Evolutionary conservation across 2,888 invertebrate species (phyloP), one percentile per base, ranked within the genome.

Genomic region (Timandra comae): DNA sequence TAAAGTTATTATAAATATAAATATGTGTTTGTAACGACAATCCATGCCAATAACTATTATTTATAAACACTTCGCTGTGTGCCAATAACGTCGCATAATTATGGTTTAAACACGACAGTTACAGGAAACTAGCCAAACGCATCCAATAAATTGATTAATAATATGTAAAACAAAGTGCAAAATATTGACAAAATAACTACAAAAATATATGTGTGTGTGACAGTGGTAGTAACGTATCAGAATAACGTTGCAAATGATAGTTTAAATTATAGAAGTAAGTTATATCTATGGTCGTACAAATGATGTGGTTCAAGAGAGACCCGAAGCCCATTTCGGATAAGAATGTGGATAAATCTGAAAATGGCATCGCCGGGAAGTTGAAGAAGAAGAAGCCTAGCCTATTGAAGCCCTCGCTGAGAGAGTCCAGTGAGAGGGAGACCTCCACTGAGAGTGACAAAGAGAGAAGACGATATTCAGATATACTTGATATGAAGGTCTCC

Each of bases 251-350:
- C n/a, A n/a, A n/a, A n/a, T n/a, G n/a, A n/a, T n/a, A n/a, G n/a
- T n/a, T n/a, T n/a, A n/a, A n/a, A n/a, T n/a, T n/a, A n/a, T n/a
- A n/a, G n/a, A n/a, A n/a, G n/a, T n/a, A n/a, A n/a, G n/a, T 16
- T 16, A 16, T 5, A 16, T 6, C 16, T 16, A 16, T 16, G 40
- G 30, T 39, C 42, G 39, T 49, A 40, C 67, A 60, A 34, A 84
- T 80, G 82, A 84, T 84, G 85, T 84, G 84, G 84, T 84, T 84
- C 43, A 85, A 80, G 52, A 59, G 82, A 52, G 84, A 84, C 43
- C 71, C 82, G 41, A 84, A 82, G 54, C 54, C 66, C 45, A 71
- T 65, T 41, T 58, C 68, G 21, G 79, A 80, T 26, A 80, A 80
- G 34, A 49, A 58, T 29, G 63, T 55, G 10, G 80, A 81, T 33